Evolutionary conservation across 2,888 invertebrate species (phyloP).

Genomic region (Ormyrus labotus): DNA sequence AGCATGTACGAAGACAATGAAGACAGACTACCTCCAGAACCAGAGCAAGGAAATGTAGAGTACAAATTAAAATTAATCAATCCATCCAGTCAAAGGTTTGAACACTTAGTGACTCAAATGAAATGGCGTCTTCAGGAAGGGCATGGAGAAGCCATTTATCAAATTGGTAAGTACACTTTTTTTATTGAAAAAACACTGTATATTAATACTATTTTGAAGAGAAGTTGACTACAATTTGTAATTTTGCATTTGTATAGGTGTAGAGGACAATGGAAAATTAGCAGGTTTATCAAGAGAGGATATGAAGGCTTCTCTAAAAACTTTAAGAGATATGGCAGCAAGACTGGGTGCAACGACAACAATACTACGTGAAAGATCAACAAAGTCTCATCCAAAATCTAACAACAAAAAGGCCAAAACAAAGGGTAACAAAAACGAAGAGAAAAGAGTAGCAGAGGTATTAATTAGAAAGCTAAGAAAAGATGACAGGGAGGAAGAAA

Average conservation of each 20-base stretch:
- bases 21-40: constrained; percentile 89
- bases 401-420: constrained; percentile 60
- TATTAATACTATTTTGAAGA: background rate
- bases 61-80: constrained; percentile 96
- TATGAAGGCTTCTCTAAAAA: constrained; percentile 90
- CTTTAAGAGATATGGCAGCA: constrained; percentile 91
- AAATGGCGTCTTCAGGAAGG: constrained; percentile 98
- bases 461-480: constrained; percentile 86
- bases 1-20: constrained; percentile 77
- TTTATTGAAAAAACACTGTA: background rate
- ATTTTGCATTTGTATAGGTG: constrained; percentile 76
- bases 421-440: constrained; percentile 64
- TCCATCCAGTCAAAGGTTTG: constrained; percentile 92
- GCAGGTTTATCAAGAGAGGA: constrained; percentile 90
- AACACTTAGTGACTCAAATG: constrained; percentile 98
- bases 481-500: constrained; percentile 83
- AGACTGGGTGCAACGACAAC: constrained; percentile 90
- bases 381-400: constrained; percentile 68
- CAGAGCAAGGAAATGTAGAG: constrained; percentile 96
- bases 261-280: constrained; percentile 91
- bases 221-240: background rate
- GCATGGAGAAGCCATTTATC: constrained; percentile 97
- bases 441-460: constrained; percentile 89
- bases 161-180: constrained; percentile 80
- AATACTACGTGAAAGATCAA: constrained; percentile 82